Percentiles rank a stretch among this genome's conserved stretches.
These are phyloP conservation scores for Saccopteryx bilineata DNA, from an alignment of 2,113 vertebrate species.

Conservation along the genomic window DNA sequence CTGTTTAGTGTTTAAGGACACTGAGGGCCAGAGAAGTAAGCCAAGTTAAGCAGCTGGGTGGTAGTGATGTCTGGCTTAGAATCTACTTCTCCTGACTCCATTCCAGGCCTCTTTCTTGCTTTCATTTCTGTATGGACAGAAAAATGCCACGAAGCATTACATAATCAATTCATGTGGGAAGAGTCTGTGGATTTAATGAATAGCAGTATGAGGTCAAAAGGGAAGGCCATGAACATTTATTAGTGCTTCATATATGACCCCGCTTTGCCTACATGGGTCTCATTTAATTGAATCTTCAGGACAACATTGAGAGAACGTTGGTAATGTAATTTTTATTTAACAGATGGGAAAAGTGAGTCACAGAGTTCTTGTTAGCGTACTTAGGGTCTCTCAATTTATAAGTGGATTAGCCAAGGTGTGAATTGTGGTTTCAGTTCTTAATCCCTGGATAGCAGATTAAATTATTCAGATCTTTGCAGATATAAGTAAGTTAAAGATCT, in stretches of 20 bases:
- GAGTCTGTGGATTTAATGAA: background rate
- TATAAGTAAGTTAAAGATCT: background rate
- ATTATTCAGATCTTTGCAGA: background rate
- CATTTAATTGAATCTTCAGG: background rate
- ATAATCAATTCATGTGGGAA: background rate
- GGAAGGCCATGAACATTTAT: background rate
- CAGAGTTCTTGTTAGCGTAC: background rate
- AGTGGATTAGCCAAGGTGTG: background rate
- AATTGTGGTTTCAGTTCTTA: conserved; percentile 31
- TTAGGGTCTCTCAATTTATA: background rate
- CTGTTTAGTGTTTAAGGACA: background rate
- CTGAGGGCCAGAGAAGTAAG: background rate
- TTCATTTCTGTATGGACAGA: background rate
- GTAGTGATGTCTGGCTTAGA: background rate
- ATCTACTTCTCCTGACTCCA: background rate
- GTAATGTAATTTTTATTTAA: background rate
- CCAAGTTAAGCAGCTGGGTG: background rate
- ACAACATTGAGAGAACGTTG: background rate
- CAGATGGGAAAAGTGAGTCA: background rate
- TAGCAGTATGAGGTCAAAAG: background rate
- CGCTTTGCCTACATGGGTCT: background rate
- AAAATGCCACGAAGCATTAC: background rate
- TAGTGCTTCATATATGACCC: background rate
- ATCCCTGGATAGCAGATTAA: conserved; percentile 32
- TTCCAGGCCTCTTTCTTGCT: background rate